phyloP scores from a whole-genome alignment of 1,140 invertebrate genomes.

The Thaumetopoea pityocampa region DNA sequence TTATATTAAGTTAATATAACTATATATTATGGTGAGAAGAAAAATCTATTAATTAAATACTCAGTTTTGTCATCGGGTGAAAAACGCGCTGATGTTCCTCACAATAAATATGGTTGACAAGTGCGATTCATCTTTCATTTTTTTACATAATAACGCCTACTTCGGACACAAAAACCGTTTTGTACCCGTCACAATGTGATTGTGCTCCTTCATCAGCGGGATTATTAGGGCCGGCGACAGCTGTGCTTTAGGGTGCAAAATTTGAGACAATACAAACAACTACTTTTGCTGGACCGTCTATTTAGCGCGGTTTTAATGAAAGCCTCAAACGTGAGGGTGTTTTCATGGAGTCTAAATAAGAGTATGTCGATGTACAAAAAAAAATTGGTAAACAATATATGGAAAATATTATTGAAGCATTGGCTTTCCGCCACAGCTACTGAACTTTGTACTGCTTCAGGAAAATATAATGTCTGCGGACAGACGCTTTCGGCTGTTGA shows the following conservation, averaged over 20 bases:
- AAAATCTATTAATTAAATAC: slow-evolving; percentile 32
- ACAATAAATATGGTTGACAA: too few relatives aligned
- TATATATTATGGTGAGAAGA: too few relatives aligned
- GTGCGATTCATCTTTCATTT: slow-evolving; percentile 68
- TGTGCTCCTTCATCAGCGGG: slow-evolving; percentile 67
- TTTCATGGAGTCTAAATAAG: too few relatives aligned
- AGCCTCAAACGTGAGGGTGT: too few relatives aligned
- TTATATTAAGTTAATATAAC: too few relatives aligned
- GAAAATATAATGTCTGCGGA: slow-evolving; percentile 53
- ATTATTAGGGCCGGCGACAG: slow-evolving; percentile 63
- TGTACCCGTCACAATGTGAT: slow-evolving; percentile 65
- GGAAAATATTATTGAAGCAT: slow-evolving; percentile 25
- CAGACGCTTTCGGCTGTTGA: slow-evolving; percentile 53
- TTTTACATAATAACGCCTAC: slow-evolving; percentile 60
- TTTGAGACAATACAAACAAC: slow-evolving; percentile 58
- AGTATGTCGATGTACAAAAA: slow-evolving; percentile 27
- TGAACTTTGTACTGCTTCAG: slow-evolving; percentile 69
- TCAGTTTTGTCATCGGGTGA: slow-evolving; percentile 21
- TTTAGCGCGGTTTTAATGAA: too few relatives aligned
- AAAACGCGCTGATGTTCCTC: slow-evolving; percentile 41
- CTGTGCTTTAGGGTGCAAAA: slow-evolving; percentile 45
- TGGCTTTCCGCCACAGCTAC: slow-evolving; percentile 56
- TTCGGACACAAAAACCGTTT: slow-evolving; percentile 63
- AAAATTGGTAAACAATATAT: slow-evolving; percentile 29
- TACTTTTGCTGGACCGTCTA: slow-evolving; percentile 27